Evolutionary conservation across 2,797 vertebrate species (phyloP).

Genomic region (Florisuga fusca): DNA sequence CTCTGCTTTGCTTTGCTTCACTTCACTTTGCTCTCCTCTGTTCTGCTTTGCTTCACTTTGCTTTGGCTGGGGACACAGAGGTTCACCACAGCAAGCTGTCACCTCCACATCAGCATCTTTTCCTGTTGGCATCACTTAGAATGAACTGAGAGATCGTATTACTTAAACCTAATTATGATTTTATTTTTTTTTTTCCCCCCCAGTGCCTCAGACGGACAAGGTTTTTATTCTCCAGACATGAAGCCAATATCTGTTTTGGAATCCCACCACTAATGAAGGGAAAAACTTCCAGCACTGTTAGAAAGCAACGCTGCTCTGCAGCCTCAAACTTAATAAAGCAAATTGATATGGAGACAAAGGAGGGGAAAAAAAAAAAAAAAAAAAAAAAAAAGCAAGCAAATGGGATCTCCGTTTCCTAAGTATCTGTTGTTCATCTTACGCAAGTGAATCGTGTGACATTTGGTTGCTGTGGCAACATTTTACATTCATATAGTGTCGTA

Average conservation of each 20-base stretch:
- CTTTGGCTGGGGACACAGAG: background rate
- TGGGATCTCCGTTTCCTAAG: slow-evolving; percentile 40
- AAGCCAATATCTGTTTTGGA: background rate
- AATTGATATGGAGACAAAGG: background rate
- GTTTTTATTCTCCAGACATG: background rate
- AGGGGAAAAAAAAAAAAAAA: background rate
- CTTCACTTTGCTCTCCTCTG: too few relatives aligned
- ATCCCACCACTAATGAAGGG: background rate
- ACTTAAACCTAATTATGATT: background rate
- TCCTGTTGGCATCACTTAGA: background rate
- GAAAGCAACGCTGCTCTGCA: background rate
- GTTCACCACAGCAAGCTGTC: background rate
- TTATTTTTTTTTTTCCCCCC: too few relatives aligned
- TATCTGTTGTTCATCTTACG: slow-evolving; percentile 53
- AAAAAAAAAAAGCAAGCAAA: background rate
- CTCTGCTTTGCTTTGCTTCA: too few relatives aligned
- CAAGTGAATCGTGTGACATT: slow-evolving; percentile 64
- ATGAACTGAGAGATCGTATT: background rate
- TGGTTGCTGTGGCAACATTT: slow-evolving; percentile 64
- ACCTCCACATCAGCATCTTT: background rate
- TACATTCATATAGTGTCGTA: slow-evolving; percentile 40
- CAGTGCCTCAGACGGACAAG: background rate
- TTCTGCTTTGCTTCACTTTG: background rate
- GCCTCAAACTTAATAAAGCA: background rate
- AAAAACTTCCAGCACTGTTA: background rate